Evolutionary conservation across 2,113 vertebrate species (phyloP), one percentile per base, ranked within the genome.

Genomic region (Neodon shergylaensis): DNA sequence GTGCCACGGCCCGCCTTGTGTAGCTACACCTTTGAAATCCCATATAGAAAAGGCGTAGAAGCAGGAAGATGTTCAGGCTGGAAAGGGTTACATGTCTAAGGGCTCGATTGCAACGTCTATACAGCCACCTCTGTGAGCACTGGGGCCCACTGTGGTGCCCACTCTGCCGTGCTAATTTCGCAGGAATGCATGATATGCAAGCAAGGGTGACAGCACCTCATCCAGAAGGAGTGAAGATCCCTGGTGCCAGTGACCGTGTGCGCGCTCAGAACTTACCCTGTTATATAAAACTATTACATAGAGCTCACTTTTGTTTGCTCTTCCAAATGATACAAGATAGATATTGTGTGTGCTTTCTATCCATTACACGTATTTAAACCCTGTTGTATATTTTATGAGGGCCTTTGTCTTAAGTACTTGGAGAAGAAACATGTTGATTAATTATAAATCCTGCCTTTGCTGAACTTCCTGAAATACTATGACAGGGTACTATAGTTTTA

Each of bases 391-490:
- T 93, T 93, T 84, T 65, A 92, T 58, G 76, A 61, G 47, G 39
- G 72, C 10, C 10, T 39, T 70, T 89, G 17, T 74, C 52, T 89
- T 58, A n/a, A 49, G 24, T 36, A 47, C 24, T 90, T 61, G 28
- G 65, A 90, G 24, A 91, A 79, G 58, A 96, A 94, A 91, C 52
- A 52, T 90, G 31, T 79, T 79, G 84, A 89, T 91, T n/a, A 86
- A 79, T 87, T 73, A 84, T 87, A 76, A 68, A 52, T 26, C 24
- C 16, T 92, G 68, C 33, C 79, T 92, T 94, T 42, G 12, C 72
- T 54, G 70, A 61, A 21, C 36, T 81, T 95, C 66, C 42, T 93
- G 44, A 86, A 93, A 79, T 58, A 77, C 5, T 87, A 49, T 66
- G 58, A 10, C 72, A 24, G 11, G 90, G 16, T 65, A 52, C 70